Evolutionary conservation across 1,140 invertebrate species (phyloP).

Genomic region (Berghia stephanieae): DNA sequence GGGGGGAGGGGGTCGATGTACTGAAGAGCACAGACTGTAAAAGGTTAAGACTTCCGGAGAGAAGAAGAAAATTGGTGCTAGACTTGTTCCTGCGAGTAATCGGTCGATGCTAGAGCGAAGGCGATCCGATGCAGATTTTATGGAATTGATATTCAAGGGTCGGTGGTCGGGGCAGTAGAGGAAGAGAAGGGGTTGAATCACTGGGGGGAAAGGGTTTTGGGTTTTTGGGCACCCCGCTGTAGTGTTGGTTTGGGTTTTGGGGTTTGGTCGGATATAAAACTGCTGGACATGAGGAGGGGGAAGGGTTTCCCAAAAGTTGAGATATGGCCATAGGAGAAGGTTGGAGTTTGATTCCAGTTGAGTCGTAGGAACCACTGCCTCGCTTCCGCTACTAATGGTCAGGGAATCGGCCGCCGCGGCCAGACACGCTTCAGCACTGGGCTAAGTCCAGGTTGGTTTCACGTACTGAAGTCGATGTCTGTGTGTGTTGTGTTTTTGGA

Average conservation of each 20-base stretch:
- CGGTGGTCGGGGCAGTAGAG: too few relatives aligned
- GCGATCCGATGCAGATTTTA: conserved; percentile 49
- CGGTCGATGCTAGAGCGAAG: conserved; percentile 53
- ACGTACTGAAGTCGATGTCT: not conserved
- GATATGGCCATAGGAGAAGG: not conserved
- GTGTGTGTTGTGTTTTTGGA: not conserved
- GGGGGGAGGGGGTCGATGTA: conserved; percentile 74
- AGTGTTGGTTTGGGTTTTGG: too few relatives aligned
- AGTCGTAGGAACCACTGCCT: conserved; percentile 11
- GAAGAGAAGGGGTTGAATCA: too few relatives aligned
- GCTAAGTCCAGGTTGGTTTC: conserved; percentile 42
- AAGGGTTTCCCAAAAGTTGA: conserved; percentile 32
- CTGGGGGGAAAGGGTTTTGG: too few relatives aligned
- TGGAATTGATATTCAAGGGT: conserved; percentile 51
- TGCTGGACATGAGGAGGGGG: conserved; percentile 38
- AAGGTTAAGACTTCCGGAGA: conserved; percentile 62
- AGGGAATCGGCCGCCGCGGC: conserved; percentile 21
- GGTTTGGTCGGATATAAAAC: not conserved
- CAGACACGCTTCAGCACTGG: conserved; percentile 27
- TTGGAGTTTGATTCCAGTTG: conserved; percentile 11
- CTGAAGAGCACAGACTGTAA: conserved; percentile 54
- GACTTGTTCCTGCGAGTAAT: conserved; percentile 55
- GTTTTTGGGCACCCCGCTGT: conserved; percentile 32
- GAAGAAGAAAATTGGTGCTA: conserved; percentile 61
- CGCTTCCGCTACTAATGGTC: not conserved